Conservation (phyloP, 2,888 invertebrate species). For the Carpatolechia fugitivella region DNA sequence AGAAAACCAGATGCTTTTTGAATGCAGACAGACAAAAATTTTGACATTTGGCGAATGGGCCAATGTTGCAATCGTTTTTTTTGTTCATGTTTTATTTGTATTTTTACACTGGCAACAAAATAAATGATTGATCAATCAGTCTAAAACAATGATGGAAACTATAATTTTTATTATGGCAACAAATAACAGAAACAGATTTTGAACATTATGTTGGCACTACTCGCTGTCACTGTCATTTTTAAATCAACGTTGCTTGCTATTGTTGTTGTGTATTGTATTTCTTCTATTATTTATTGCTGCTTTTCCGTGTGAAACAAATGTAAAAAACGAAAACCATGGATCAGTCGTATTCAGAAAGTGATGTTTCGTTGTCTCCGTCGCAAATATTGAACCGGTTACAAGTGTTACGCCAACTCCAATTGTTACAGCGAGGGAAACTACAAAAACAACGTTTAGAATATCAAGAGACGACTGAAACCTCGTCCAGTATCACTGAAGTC, state of each 20-base stretch:
- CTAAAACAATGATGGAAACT: not conserved
- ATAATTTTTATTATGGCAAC: conserved; percentile 10
- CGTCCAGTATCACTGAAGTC: conserved; percentile 61
- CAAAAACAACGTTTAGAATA: conserved; percentile 63
- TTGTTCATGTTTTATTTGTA: not conserved
- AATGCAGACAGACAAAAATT: conserved; percentile 65
- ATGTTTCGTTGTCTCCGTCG: conserved; percentile 64
- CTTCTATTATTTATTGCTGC: conserved; percentile 2
- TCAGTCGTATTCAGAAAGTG: conserved; percentile 60
- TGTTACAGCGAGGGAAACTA: conserved; percentile 67
- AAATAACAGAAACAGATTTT: conserved; percentile 1
- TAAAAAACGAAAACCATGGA: conserved; percentile 46
- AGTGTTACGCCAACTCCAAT: conserved; percentile 60
- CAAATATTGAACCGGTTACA: conserved; percentile 67
- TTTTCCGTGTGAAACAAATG: not conserved
- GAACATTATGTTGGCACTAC: not conserved
- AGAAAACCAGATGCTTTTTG: conserved; percentile 62
- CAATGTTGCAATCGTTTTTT: conserved; percentile 31
- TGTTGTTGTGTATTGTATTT: conserved; percentile 7
- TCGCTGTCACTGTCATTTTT: conserved; percentile 15
- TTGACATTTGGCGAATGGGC: conserved; percentile 60
- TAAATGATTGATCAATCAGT: not conserved
- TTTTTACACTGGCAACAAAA: not conserved
- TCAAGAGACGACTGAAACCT: conserved; percentile 52
- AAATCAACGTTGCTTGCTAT: not conserved